A percentile compares a stretch with the other conserved stretches of the same genome.
Conservation (phyloP, 2,888 invertebrate species). For the Spilarctia lutea region DNA sequence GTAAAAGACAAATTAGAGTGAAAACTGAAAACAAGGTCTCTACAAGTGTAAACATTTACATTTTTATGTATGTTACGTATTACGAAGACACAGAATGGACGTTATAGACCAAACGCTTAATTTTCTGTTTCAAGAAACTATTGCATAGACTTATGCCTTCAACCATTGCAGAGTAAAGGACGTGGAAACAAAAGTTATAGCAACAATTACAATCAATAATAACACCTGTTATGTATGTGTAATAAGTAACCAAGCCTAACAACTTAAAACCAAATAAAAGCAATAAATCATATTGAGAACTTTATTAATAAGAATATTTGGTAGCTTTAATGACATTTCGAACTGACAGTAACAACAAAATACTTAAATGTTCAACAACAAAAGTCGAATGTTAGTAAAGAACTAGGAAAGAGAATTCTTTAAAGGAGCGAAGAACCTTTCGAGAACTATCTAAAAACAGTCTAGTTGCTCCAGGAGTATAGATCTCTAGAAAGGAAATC, state of each 20-base stretch:
- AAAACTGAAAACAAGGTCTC: background rate
- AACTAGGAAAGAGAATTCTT: background rate
- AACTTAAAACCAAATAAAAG: no score
- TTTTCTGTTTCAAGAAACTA: background rate
- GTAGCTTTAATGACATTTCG: background rate
- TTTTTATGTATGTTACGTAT: no score
- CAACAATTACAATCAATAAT: no score
- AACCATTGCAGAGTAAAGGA: background rate
- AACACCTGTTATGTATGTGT: background rate
- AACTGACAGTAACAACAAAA: background rate
- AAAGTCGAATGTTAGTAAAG: background rate
- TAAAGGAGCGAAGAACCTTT: background rate
- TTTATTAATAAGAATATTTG: no score
- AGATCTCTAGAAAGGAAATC: background rate
- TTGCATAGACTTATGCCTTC: background rate
- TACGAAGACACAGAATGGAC: no score
- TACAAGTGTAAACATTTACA: background rate
- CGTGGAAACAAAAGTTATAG: no score
- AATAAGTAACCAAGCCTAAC: background rate
- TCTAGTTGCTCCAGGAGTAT: background rate
- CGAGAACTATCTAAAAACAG: background rate
- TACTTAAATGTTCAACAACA: background rate
- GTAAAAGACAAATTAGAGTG: conserved; percentile 24
- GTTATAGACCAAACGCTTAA: no score
- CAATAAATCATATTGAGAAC: no score